Evolutionary conservation across 2,797 vertebrate species (phyloP).

Genomic region (Coracias cyanogaster): DNA sequence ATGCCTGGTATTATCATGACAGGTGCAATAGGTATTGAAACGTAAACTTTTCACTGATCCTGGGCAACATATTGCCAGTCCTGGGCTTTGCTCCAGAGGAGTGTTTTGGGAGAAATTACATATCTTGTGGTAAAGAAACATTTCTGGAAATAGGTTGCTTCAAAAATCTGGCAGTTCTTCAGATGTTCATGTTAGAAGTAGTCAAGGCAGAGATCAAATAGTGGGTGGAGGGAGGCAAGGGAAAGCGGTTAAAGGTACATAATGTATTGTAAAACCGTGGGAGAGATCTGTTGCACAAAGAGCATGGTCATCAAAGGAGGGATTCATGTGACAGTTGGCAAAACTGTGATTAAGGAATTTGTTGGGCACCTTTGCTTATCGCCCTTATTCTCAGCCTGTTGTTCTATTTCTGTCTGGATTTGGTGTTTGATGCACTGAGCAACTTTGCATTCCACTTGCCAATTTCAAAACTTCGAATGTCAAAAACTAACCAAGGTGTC

Average conservation of each 20-base stretch:
- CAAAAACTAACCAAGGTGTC: not conserved
- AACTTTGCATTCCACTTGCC: not conserved
- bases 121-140: conserved; percentile 48
- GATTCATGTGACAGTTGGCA: not conserved
- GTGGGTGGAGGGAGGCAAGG: not conserved
- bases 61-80: conserved; percentile 52
- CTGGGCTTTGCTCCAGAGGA: conserved; percentile 52
- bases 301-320: rapidly evolving
- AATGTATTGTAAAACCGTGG: not conserved
- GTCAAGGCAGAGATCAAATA: not conserved
- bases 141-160: conserved; percentile 51
- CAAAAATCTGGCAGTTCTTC: conserved; percentile 14
- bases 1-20: conserved; percentile 38
- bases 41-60: conserved; percentile 47
- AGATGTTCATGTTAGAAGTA: not conserved
- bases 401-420: not conserved
- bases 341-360: rapidly evolving
- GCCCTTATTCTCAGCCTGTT: not conserved
- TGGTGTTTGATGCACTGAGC: not conserved
- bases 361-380: rapidly evolving
- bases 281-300: not conserved
- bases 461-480: not conserved
- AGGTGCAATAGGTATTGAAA: conserved; percentile 67
- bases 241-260: not conserved
- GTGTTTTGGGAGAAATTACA: conserved; percentile 46